phyloP scores from a whole-genome alignment of 2,888 invertebrate species.

The Drosophila putrida region DNA sequence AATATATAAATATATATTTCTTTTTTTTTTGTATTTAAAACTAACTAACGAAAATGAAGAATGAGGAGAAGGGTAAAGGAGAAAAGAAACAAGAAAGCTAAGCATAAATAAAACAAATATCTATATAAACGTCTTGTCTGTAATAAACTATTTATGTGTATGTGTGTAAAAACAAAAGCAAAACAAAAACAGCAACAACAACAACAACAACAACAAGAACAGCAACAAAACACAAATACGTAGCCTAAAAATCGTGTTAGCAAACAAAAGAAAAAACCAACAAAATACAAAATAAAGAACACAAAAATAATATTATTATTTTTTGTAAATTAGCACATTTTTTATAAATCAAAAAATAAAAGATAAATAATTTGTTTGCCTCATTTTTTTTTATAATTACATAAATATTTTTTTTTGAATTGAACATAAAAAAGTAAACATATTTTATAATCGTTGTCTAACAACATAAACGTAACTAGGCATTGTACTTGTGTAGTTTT shows the following conservation, averaged over 20 bases:
- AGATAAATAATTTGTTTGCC: constrained; percentile 41
- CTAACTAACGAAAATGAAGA: constrained; percentile 36
- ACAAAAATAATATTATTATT: constrained; percentile 42
- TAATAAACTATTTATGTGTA: constrained; percentile 71
- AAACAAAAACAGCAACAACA: constrained; percentile 33
- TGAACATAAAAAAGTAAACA: constrained; percentile 38
- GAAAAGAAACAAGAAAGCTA: constrained; percentile 26
- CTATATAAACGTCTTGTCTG: constrained; percentile 55
- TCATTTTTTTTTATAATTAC: constrained; percentile 29
- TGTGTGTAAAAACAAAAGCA: constrained; percentile 63
- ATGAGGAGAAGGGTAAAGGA: constrained; percentile 2
- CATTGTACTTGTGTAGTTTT: constrained; percentile 76
- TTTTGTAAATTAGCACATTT: constrained; percentile 78
- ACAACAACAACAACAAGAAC: constrained; percentile 28
- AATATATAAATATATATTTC: constrained; percentile 26
- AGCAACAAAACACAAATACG: constrained; percentile 39
- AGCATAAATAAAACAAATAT: constrained; percentile 38
- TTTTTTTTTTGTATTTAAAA: constrained; percentile 50
- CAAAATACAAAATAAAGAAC: constrained; percentile 7
- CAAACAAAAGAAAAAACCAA: constrained; percentile 27
- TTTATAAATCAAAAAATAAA: constrained; percentile 51
- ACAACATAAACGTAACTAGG: constrained; percentile 79
- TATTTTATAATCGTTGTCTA: constrained; percentile 81
- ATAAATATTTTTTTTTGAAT: constrained; percentile 31
- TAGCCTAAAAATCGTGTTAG: constrained; percentile 57